Percentiles rank a stretch among this genome's conserved stretches.
phyloP scores from a whole-genome alignment of 2,888 invertebrate species.

The Drosophila niveifrons region DNA sequence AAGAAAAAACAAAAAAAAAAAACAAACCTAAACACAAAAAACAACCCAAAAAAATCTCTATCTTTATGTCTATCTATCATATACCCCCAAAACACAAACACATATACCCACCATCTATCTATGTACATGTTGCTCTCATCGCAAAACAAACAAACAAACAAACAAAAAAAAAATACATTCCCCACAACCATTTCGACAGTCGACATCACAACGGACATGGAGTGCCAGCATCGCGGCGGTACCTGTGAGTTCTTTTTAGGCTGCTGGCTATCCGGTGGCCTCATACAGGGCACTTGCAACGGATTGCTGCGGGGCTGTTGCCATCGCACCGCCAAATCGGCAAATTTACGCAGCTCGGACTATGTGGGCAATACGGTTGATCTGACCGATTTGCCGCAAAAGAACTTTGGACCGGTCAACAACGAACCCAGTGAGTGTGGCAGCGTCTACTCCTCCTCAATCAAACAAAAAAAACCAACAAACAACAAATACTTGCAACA shows the following conservation, averaged over 20 bases:
- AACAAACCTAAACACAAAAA: constrained; percentile 8
- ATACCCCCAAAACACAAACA: constrained; percentile 31
- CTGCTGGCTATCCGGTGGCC: constrained; percentile 96
- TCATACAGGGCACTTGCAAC: constrained; percentile 93
- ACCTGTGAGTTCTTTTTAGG: constrained; percentile 96
- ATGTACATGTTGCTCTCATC: constrained; percentile 37
- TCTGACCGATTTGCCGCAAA: constrained; percentile 87
- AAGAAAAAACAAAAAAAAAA: background rate
- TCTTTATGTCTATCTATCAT: constrained; percentile 18
- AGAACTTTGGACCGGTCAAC: constrained; percentile 90
- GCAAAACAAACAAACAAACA: constrained; percentile 21
- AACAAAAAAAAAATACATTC: constrained; percentile 25
- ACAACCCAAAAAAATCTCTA: constrained; percentile 13
- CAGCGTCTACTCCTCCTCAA: constrained; percentile 47
- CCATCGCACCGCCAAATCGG: constrained; percentile 90
- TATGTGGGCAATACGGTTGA: constrained; percentile 87
- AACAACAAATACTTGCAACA: constrained; percentile 29
- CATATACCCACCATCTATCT: constrained; percentile 22
- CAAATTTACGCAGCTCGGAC: constrained; percentile 89
- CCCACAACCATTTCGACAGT: constrained; percentile 71
- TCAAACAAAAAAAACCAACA: constrained; percentile 12
- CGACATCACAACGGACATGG: constrained; percentile 84
- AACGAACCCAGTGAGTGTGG: constrained; percentile 92
- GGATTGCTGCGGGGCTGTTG: constrained; percentile 95
- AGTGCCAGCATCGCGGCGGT: constrained; percentile 87